phyloP scores from a whole-genome alignment of 1,140 invertebrate species.

The Aphaenogaster rudis region DNA sequence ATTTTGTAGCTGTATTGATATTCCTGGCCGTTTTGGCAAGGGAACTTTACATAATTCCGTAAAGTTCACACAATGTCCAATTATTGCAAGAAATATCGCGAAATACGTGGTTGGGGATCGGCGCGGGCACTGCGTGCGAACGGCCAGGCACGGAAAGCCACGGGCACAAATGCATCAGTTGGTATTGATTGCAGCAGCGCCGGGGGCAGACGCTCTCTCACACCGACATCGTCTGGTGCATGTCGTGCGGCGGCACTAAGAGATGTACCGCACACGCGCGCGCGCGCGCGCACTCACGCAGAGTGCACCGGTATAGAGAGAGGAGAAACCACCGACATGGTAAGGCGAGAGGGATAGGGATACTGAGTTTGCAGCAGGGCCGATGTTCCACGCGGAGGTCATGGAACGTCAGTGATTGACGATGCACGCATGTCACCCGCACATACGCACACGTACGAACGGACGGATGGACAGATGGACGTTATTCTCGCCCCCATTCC shows the following conservation, averaged over 20 bases:
- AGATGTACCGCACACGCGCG: constrained; percentile 6
- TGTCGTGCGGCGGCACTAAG: constrained; percentile 49
- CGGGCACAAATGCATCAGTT: constrained; percentile 60
- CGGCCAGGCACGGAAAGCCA: constrained; percentile 48
- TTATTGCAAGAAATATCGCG: constrained; percentile 25
- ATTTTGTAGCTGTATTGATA: not conserved
- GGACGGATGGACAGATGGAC: constrained; percentile 40
- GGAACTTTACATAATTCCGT: not conserved
- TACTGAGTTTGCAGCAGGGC: constrained; percentile 28
- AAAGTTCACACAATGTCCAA: not conserved
- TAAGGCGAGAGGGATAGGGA: constrained; percentile 57
- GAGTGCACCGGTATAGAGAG: constrained; percentile 61
- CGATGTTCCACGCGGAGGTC: constrained; percentile 34
- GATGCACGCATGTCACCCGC: constrained; percentile 69
- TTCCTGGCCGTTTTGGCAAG: not conserved
- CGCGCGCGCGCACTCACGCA: not conserved
- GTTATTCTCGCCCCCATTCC: constrained; percentile 57
- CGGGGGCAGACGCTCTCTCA: constrained; percentile 62
- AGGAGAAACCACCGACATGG: constrained; percentile 75
- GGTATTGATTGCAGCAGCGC: constrained; percentile 59
- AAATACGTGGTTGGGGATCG: constrained; percentile 3
- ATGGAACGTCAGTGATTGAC: constrained; percentile 58
- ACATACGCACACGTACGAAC: constrained; percentile 59
- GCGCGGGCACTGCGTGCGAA: constrained; percentile 13
- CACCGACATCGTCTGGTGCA: constrained; percentile 44